These are phyloP conservation scores for Sphaeridia pumilis DNA, from an alignment of 2,888 invertebrate genomes.

Conservation along the genomic window DNA sequence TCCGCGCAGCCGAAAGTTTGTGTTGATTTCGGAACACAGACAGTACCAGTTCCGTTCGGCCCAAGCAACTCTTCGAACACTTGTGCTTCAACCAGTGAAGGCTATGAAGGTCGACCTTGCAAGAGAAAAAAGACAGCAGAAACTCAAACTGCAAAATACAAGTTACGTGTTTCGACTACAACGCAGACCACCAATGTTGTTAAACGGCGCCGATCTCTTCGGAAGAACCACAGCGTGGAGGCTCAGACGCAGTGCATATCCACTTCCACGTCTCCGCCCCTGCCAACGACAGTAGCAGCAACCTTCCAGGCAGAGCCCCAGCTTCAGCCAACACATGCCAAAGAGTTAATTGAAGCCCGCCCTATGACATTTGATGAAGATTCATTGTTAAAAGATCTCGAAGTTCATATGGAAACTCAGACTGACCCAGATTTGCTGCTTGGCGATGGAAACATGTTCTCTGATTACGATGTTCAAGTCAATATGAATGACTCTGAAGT, in stretches of 20 bases:
- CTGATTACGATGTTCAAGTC: conserved; percentile 7
- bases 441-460: conserved; percentile 1
- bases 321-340: no score
- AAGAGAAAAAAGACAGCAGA: conserved; percentile 21
- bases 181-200: conserved; percentile 24
- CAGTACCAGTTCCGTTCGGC: background rate
- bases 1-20: conserved; percentile 1
- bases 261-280: background rate
- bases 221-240: conserved; percentile 20
- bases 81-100: background rate
- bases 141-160: conserved; percentile 20
- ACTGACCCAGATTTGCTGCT: conserved; percentile 22
- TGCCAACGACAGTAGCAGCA: background rate
- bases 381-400: conserved; percentile 13
- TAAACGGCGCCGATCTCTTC: conserved; percentile 19
- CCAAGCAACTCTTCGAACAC: background rate
- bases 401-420: conserved; percentile 22
- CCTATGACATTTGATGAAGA: conserved; percentile 4
- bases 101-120: background rate
- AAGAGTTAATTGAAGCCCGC: background rate
- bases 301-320: background rate
- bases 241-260: conserved; percentile 18
- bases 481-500: conserved; percentile 7
- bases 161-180: conserved; percentile 18
- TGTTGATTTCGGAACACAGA: conserved; percentile 21